Evolutionary conservation across 2,888 invertebrate genomes (phyloP).

Genomic region (Meiosimyza decipiens): DNA sequence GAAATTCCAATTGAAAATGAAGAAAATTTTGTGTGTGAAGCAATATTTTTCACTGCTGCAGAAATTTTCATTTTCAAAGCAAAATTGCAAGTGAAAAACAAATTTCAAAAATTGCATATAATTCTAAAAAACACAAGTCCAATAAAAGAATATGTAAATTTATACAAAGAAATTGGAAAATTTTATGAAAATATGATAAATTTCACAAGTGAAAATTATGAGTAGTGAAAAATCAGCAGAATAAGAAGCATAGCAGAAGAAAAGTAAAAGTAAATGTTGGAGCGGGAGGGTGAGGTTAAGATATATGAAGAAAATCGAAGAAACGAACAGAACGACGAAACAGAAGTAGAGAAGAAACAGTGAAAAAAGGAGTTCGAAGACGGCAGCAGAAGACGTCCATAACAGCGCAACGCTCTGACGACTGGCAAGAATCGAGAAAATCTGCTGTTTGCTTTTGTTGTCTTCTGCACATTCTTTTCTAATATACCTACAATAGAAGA

Average conservation of each 20-base stretch:
- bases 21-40: constrained; percentile 33
- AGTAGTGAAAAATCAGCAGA: constrained; percentile 32
- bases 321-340: constrained; percentile 20
- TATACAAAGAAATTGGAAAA: constrained; percentile 9
- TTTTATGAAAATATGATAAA: constrained; percentile 15
- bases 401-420: constrained; percentile 1
- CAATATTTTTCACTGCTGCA: constrained; percentile 31
- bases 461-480: constrained; percentile 52
- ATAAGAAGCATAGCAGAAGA: constrained; percentile 12
- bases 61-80: constrained; percentile 27
- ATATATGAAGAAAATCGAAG: constrained; percentile 16
- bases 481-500: constrained; percentile 57
- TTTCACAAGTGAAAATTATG: constrained; percentile 28
- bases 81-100: constrained; percentile 29
- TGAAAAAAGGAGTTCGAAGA: constrained; percentile 10
- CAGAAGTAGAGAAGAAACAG: neutral
- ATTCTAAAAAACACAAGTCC: constrained; percentile 8
- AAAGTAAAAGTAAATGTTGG: constrained; percentile 17
- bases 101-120: constrained; percentile 4
- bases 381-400: neutral
- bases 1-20: constrained; percentile 30
- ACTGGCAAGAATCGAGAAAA: constrained; percentile 20
- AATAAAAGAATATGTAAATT: constrained; percentile 4
- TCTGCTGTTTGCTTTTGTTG: constrained; percentile 29
- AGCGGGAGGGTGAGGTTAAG: constrained; percentile 23